Conservation (phyloP, 2,113 vertebrate genomes). For the Halichoeres trimaculatus region DNA sequence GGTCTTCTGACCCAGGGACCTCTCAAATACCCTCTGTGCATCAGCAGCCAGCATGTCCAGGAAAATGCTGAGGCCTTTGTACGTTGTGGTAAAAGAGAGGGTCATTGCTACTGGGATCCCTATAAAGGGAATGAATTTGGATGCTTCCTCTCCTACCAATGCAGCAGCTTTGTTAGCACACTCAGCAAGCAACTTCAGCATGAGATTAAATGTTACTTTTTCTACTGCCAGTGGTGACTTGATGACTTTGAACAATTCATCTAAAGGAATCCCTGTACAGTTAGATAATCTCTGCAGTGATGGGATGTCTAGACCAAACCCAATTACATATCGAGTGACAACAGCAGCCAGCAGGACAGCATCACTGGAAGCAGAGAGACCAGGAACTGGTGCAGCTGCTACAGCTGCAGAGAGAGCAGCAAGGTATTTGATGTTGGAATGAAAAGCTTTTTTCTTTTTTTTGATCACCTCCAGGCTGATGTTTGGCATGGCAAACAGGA, state of each 20-base stretch:
- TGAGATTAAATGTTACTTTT: rapidly evolving
- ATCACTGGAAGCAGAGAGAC: background rate
- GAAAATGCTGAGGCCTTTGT: background rate
- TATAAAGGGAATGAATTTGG: background rate
- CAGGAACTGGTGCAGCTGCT: constrained; percentile 17
- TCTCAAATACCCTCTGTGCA: background rate
- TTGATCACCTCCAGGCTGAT: too few relatives aligned
- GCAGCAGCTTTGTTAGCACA: rapidly evolving
- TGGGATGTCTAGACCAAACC: background rate
- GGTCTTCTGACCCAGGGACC: constrained; percentile 10
- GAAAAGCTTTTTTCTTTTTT: constrained; percentile 30
- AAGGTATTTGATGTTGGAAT: background rate
- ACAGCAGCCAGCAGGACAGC: rapidly evolving
- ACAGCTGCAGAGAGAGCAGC: rapidly evolving
- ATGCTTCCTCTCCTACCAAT: background rate
- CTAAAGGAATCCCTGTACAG: rapidly evolving
- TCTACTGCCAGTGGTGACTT: background rate
- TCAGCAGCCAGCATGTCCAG: constrained; percentile 25
- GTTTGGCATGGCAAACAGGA: too few relatives aligned
- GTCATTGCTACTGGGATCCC: background rate
- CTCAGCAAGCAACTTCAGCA: rapidly evolving
- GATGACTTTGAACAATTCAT: background rate
- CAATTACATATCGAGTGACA: rapidly evolving
- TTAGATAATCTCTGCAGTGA: constrained; percentile 12
- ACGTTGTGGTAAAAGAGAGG: background rate